Evolutionary conservation across 2,113 vertebrate genomes (phyloP).

Genomic region (Cebus imitator): DNA sequence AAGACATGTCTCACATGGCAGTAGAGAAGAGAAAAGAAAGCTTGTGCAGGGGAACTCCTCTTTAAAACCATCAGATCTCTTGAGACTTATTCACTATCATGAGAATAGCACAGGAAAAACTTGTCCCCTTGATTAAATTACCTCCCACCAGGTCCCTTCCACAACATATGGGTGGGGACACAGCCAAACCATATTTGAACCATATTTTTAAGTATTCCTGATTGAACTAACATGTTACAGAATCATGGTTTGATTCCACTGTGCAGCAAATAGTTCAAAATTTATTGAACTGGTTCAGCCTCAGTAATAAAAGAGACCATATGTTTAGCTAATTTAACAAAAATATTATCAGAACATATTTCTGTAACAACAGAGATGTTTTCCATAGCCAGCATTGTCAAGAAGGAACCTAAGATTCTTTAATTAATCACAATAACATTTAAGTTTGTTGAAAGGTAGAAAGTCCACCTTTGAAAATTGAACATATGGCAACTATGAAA

Average conservation of each 20-base stretch:
- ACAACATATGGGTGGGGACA: too few relatives aligned
- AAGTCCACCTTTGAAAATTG: constrained; percentile 25
- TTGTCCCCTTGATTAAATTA: too few relatives aligned
- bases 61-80: too few relatives aligned
- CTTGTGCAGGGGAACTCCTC: too few relatives aligned
- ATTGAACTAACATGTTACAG: constrained; percentile 66
- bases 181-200: neutral
- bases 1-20: too few relatives aligned
- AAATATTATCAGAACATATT: constrained; percentile 47
- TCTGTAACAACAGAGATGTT: constrained; percentile 6
- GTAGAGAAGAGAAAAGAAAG: too few relatives aligned
- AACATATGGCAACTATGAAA: constrained; percentile 14
- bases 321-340: constrained; percentile 54
- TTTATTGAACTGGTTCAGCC: constrained; percentile 66
- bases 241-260: constrained; percentile 56
- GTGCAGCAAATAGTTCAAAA: constrained; percentile 18
- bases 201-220: constrained; percentile 31
- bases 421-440: constrained; percentile 15
- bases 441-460: neutral
- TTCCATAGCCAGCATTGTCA: neutral
- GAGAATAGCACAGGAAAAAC: too few relatives aligned
- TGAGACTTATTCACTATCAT: too few relatives aligned
- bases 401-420: neutral
- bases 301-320: constrained; percentile 56
- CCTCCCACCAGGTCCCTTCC: too few relatives aligned